Conservation (phyloP, 2,888 invertebrate genomes). For the Stenchaetothrips biformis region DNA sequence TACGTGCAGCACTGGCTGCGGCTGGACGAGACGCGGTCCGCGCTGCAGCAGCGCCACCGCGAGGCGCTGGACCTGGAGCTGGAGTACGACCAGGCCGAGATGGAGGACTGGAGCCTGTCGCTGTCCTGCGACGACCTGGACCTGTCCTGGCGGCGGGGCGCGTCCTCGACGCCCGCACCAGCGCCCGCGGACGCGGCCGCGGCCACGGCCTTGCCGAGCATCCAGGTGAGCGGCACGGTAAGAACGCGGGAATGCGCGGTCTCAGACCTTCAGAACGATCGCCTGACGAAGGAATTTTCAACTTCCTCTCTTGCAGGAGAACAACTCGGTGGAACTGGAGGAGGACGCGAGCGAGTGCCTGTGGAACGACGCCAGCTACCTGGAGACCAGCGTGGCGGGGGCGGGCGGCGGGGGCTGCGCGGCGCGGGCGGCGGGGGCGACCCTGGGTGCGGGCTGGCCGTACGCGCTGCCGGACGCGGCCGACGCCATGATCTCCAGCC, state of each 20-base stretch:
- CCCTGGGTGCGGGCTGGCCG: conserved; percentile 31
- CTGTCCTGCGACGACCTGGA: conserved; percentile 61
- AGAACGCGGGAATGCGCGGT: conserved; percentile 31
- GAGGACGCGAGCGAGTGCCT: conserved; percentile 69
- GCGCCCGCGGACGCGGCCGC: conserved; percentile 40
- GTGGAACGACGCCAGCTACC: conserved; percentile 70
- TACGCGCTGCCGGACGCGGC: conserved; percentile 44
- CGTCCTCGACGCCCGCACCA: conserved; percentile 30
- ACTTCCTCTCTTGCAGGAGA: conserved; percentile 64
- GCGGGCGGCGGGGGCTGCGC: conserved; percentile 27
- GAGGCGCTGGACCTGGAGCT: conserved; percentile 51
- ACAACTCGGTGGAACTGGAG: conserved; percentile 65
- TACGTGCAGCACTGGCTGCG: conserved; percentile 72
- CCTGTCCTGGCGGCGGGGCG: conserved; percentile 44
- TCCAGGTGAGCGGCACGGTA: background rate
- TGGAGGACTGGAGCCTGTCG: conserved; percentile 70
- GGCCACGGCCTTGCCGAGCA: conserved; percentile 51
- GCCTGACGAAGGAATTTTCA: conserved; percentile 18
- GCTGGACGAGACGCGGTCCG: conserved; percentile 65
- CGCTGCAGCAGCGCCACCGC: conserved; percentile 47
- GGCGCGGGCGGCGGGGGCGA: conserved; percentile 1
- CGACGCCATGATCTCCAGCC: conserved; percentile 13
- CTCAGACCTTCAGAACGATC: conserved; percentile 30
- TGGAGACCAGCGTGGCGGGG: conserved; percentile 44
- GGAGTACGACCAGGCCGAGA: conserved; percentile 69